Base-by-base conservation (phyloP, 2,888 invertebrate genomes). In the Drosophila infuscata region DNA sequence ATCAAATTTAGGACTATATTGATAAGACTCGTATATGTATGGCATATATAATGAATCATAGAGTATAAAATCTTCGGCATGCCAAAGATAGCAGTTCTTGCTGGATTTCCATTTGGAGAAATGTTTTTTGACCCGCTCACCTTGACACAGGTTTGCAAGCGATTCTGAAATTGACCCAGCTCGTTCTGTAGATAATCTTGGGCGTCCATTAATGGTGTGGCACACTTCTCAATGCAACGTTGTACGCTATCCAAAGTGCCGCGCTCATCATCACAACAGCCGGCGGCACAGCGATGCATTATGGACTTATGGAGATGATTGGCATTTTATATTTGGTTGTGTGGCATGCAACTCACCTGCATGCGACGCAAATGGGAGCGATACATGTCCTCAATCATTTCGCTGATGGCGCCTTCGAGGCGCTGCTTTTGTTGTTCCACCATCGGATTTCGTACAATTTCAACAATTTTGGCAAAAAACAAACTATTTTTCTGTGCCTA, bases 371-470 rank as follows among this genome's bases (percentile, higher is more conserved):
- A 74, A 68, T 92, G 91, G 8, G 79, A 81, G 41, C 76, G 82
- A 62, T 92, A 92, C 82, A 91, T 88, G 41, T 92, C 91, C 67
- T 92, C 87, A 32, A 92, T 92, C 89, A 92, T 89, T 1, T 91
- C 89, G 38, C 81, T 73, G 3, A 92, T 76, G 38, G 91, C 92
- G 49, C 66, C 63, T 51, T 92, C 90, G 3, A 92, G 71, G 29
- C 92, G 92, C 64, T 82, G 76, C 29, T 86, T 86, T 66, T 91
- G 91, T 60, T 88, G 78, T 30, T 87, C 91, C 61, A 85, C 84
- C 92, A 91, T 91, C 70, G 32, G 30, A 46, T 58, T 59, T 46
- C 9, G 33, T 51, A 61, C 29, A 72, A 74, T 74, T 83, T 81
- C 15, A 66, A 70, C 54, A 61, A 53, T 25, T 67, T 46, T 12